These are phyloP conservation scores for Drosophila tristis DNA, from an alignment of 1,140 invertebrate species.

Conservation along the genomic window DNA sequence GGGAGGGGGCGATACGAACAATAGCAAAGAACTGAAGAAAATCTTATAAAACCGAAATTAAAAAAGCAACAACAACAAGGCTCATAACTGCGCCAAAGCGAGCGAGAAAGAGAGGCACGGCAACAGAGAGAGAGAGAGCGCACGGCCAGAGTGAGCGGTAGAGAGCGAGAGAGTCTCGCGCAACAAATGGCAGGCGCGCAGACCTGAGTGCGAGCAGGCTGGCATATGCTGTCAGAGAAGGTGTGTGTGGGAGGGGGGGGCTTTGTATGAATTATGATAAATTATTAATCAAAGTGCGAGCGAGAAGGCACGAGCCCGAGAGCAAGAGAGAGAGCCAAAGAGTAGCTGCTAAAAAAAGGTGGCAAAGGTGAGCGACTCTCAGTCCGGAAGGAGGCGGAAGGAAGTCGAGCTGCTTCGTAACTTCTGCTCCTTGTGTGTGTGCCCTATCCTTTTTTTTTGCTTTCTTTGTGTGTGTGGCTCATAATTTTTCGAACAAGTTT, in stretches of 20 bases:
- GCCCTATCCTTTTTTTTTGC: background rate
- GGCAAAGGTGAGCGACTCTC: slow-evolving; percentile 62
- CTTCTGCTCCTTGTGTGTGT: slow-evolving; percentile 9
- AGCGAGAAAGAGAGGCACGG: slow-evolving; percentile 14
- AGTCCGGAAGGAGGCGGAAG: slow-evolving; percentile 58
- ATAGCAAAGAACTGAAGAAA: slow-evolving; percentile 71
- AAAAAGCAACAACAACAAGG: slow-evolving; percentile 68
- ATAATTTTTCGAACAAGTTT: slow-evolving; percentile 82
- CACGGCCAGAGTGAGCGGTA: slow-evolving; percentile 15
- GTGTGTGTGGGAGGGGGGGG: slow-evolving; percentile 38
- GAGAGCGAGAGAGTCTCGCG: slow-evolving; percentile 10
- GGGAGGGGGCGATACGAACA: slow-evolving; percentile 37
- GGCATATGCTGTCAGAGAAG: slow-evolving; percentile 49
- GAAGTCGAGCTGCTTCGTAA: slow-evolving; percentile 46
- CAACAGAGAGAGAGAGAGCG: slow-evolving; percentile 3
- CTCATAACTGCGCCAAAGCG: slow-evolving; percentile 69
- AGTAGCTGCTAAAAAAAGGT: slow-evolving; percentile 55
- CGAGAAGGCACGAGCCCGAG: slow-evolving; percentile 25
- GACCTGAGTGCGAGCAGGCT: slow-evolving; percentile 56
- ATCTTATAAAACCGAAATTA: slow-evolving; percentile 82
- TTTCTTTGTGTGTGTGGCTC: slow-evolving; percentile 45
- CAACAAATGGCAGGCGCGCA: slow-evolving; percentile 52
- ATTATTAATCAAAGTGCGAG: slow-evolving; percentile 74
- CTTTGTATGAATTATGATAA: slow-evolving; percentile 84
- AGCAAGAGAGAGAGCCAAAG: slow-evolving; percentile 10